These are phyloP conservation scores for Tetranychus truncatus DNA, from an alignment of 2,888 invertebrate genomes.

Conservation along the genomic window DNA sequence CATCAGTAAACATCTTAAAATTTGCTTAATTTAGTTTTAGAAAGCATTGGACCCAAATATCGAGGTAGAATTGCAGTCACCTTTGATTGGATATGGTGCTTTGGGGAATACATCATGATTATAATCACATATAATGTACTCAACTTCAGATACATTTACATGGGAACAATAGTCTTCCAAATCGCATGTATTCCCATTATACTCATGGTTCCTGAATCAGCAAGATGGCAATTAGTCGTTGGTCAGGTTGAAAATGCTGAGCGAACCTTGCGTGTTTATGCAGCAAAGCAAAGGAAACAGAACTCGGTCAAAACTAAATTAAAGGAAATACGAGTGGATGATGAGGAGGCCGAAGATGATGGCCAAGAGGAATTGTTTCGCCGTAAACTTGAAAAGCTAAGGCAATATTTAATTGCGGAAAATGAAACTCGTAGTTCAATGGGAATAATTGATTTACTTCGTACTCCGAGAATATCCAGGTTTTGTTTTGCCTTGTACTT, in stretches of 20 bases:
- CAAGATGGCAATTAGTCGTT: constrained; percentile 10
- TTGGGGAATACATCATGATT: constrained; percentile 13
- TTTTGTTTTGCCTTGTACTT: not conserved
- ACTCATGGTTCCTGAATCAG: not conserved
- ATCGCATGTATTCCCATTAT: not conserved
- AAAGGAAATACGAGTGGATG: not conserved
- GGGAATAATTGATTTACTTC: not conserved
- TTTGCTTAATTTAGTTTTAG: not conserved
- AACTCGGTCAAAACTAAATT: not conserved
- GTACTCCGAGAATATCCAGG: not conserved
- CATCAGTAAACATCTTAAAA: not conserved
- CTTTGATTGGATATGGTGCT: constrained; percentile 15
- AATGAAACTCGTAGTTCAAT: not conserved
- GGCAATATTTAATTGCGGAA: not conserved
- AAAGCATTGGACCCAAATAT: constrained; percentile 6
- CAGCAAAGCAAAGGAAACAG: not conserved
- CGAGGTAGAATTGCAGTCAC: not conserved
- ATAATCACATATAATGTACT: constrained; percentile 11
- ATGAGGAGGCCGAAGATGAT: not conserved
- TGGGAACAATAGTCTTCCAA: not conserved
- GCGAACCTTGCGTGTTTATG: not conserved
- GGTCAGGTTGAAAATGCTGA: not conserved
- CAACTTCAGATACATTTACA: constrained; percentile 13
- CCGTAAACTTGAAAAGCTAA: constrained; percentile 1
- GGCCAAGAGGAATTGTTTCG: not conserved